Evolutionary conservation across 2,888 invertebrate species (phyloP), one percentile per base, ranked within the genome.

Genomic region (Nomada fucata): DNA sequence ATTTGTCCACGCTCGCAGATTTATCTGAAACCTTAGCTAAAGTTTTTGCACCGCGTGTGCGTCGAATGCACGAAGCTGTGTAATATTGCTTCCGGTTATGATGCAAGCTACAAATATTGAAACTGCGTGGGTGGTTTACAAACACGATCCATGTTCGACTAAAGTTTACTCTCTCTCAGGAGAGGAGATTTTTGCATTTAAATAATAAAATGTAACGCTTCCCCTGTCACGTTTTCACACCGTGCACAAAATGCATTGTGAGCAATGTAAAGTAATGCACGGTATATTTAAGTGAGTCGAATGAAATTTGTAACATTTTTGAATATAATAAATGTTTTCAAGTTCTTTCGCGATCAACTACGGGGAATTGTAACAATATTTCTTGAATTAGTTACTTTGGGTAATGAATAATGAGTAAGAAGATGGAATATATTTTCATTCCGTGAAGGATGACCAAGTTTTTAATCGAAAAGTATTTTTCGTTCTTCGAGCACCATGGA

Each of bases 71-170:
- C 67, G 23, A 53, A 67, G 53, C 44, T 36, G 50, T 63, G 64
- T 44, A 72, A 72, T 63, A n/a, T 47, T 47, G 11, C 42, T 13
- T 7, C 50, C n/a, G 36, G n/a, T 15, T 18, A 13, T 44, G 53
- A 72, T 50, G 47, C 47, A 13, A 69, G 36, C 18, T 59, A 52
- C 50, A 69, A 52, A 69, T 75, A 72, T 64, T 64, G 72, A 44
- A 64, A 53, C 36, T 55, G 53, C 20, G 52, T 42, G 63, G 23
- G 29, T 11, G 23, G 26, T 26, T 23, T 23, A 36, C 71, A 53
- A 72, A 63, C 20, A 53, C 15, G 42, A 29, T 52, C 15, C 26
- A 18, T 26, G 29, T 15, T 53, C 36, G 23, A 15, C 42, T 44
- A 44, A 60, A 18, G 23, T 53, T 63, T 42, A 20, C 63, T 36